A percentile compares a stretch with the other conserved stretches of the same genome.
These are phyloP conservation scores for Neodon shergylaensis DNA, from an alignment of 2,113 vertebrate genomes.

Conservation along the genomic window DNA sequence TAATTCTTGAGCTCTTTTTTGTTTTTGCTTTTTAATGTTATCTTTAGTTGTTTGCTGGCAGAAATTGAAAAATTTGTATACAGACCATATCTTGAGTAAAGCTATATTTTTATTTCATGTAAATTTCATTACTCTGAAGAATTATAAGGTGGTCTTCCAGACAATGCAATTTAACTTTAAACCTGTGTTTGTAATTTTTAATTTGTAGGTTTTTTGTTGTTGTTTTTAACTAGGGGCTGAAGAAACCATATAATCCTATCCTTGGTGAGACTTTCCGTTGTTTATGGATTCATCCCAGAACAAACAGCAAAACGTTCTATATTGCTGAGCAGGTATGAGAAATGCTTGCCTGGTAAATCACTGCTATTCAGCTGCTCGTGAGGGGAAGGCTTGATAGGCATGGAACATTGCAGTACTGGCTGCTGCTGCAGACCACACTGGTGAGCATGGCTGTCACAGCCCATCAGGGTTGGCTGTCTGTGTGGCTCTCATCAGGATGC, in stretches of 20 bases:
- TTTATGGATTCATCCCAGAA: conserved; percentile 96
- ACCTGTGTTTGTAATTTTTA: conserved; percentile 5
- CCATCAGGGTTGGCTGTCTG: background rate
- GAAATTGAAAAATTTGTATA: conserved; percentile 44
- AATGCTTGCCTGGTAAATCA: conserved; percentile 35
- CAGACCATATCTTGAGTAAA: conserved; percentile 27
- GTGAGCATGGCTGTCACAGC: background rate
- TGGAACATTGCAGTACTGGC: background rate
- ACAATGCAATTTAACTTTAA: conserved; percentile 5
- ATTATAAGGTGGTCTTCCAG: conserved; percentile 7
- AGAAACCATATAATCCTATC: conserved; percentile 99
- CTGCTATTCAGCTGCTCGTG: conserved; percentile 27
- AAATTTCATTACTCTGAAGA: conserved; percentile 20
- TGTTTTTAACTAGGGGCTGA: conserved; percentile 90
- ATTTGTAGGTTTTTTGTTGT: background rate
- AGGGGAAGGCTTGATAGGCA: background rate
- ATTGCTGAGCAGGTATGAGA: conserved; percentile 95
- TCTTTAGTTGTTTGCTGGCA: conserved; percentile 41
- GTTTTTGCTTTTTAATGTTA: background rate
- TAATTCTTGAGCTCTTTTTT: background rate
- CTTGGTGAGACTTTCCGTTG: conserved; percentile 98
- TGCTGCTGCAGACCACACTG: background rate
- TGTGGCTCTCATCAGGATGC: background rate
- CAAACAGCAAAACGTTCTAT: conserved; percentile 98
- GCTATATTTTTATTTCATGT: conserved; percentile 34